These are phyloP conservation scores for Gadus macrocephalus DNA, from an alignment of 2,113 vertebrate genomes.

Conservation along the genomic window DNA sequence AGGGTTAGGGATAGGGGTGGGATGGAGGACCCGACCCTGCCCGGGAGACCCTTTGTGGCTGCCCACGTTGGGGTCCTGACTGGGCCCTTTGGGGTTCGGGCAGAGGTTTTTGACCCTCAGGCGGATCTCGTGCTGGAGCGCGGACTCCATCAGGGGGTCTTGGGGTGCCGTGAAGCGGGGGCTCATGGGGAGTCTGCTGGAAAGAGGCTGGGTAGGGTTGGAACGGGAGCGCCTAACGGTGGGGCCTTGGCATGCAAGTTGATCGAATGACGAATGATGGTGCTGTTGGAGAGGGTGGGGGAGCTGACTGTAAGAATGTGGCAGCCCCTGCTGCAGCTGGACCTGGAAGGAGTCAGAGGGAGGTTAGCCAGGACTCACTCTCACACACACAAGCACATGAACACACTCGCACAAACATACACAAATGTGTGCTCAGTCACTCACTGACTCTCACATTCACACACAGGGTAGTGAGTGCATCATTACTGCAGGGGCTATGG, in stretches of 20 bases:
- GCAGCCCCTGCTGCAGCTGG: constrained; percentile 42
- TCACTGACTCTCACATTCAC: not conserved
- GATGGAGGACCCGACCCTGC: constrained; percentile 9
- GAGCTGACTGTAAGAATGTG: constrained; percentile 59
- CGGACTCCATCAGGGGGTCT: constrained; percentile 22
- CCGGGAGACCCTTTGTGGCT: constrained; percentile 2
- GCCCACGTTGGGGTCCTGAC: constrained; percentile 22
- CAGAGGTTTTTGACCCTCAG: constrained; percentile 48
- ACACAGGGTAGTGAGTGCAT: no score
- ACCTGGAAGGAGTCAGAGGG: constrained; percentile 73
- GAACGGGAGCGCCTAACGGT: constrained; percentile 33
- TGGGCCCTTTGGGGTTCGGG: constrained; percentile 36
- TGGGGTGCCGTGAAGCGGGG: constrained; percentile 43
- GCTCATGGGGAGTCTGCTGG: constrained; percentile 34
- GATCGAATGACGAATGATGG: constrained; percentile 46
- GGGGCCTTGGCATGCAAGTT: constrained; percentile 38
- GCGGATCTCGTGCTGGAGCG: constrained; percentile 54
- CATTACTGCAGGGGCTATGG: no score
- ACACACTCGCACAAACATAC: constrained; percentile 1
- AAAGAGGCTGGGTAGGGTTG: constrained; percentile 32
- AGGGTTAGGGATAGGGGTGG: not conserved
- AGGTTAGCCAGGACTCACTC: constrained; percentile 28
- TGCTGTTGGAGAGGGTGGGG: constrained; percentile 61
- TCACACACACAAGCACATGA: constrained; percentile 9
- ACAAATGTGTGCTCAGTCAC: no score